Evolutionary conservation across 92 coral and sea anemone genomes (phyloP).

Genomic region (Plumapathes pennacea): DNA sequence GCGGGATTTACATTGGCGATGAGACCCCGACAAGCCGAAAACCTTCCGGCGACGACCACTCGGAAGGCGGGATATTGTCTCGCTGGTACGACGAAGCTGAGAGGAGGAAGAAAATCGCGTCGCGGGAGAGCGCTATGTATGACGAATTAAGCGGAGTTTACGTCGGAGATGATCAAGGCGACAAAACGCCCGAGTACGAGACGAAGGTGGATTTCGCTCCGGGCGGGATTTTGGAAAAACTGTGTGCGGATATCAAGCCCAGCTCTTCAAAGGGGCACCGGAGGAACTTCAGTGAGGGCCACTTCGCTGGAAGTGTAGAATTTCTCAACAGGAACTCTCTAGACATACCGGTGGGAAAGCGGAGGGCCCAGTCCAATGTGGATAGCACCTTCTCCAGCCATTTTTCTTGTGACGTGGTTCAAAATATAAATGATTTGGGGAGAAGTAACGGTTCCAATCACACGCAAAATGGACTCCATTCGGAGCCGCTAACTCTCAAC

Average conservation of each 20-base stretch:
- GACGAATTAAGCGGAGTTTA: slow-evolving; percentile 96
- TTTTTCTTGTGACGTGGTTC: too few species aligned
- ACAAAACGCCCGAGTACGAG: slow-evolving; percentile 51
- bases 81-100: slow-evolving; percentile 85
- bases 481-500: too few species aligned
- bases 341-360: slow-evolving; percentile 44
- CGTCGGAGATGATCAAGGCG: slow-evolving; percentile 81
- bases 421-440: too few species aligned
- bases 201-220: slow-evolving; percentile 43
- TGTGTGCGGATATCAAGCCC: slow-evolving; percentile 25
- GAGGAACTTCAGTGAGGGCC: slow-evolving; percentile 73
- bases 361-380: slow-evolving; percentile 68
- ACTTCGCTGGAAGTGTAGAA: slow-evolving; percentile 28
- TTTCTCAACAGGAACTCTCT: slow-evolving; percentile 8
- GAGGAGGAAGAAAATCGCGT: slow-evolving; percentile 69
- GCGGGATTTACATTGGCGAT: slow-evolving; percentile 94
- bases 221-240: slow-evolving; percentile 73
- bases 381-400: slow-evolving; percentile 27
- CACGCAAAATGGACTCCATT: too few species aligned
- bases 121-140: slow-evolving; percentile 79
- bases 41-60: slow-evolving; percentile 19
- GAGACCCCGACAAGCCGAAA: slow-evolving; percentile 49
- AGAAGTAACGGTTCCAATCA: too few species aligned
- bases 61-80: slow-evolving; percentile 67
- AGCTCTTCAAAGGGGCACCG: slow-evolving; percentile 37